A percentile compares a stretch with the other conserved stretches of the same genome.
phyloP scores from a whole-genome alignment of 2,797 vertebrate genomes.

The Petrocephalus sullivani region DNA sequence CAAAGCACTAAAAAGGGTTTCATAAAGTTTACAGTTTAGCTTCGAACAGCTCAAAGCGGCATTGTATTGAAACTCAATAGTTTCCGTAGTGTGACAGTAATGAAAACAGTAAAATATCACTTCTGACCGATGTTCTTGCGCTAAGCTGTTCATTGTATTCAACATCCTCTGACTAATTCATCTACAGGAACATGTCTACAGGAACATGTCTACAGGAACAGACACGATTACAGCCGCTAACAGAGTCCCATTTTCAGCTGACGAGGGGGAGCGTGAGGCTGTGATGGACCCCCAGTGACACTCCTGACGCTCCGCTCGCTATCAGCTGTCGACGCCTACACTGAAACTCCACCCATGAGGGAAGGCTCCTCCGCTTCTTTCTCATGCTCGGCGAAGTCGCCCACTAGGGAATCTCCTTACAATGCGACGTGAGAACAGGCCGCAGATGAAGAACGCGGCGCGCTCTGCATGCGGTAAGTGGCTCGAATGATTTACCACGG shows the following conservation, averaged over 20 bases:
- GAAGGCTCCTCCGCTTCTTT: neutral
- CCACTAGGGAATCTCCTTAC: neutral
- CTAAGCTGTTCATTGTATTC: neutral
- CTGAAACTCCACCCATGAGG: neutral
- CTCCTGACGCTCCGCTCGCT: neutral
- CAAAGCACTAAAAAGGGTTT: neutral
- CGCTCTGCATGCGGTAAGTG: neutral
- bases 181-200: neutral
- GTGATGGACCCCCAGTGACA: neutral
- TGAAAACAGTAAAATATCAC: neutral
- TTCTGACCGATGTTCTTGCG: neutral
- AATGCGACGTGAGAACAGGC: neutral
- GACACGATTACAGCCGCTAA: neutral
- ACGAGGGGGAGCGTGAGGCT: neutral
- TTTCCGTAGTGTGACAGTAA: neutral
- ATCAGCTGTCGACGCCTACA: neutral
- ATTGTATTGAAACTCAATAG: neutral
- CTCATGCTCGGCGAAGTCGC: neutral
- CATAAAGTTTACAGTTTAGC: neutral
- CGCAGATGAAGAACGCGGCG: neutral
- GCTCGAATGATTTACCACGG: constrained; percentile 12
- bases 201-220: neutral
- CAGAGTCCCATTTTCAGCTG: neutral
- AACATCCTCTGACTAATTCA: neutral
- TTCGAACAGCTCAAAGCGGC: neutral